Percentiles rank a stretch among this genome's conserved stretches.
phyloP scores from a whole-genome alignment of 2,888 invertebrate species.

The Julus scanicus region DNA sequence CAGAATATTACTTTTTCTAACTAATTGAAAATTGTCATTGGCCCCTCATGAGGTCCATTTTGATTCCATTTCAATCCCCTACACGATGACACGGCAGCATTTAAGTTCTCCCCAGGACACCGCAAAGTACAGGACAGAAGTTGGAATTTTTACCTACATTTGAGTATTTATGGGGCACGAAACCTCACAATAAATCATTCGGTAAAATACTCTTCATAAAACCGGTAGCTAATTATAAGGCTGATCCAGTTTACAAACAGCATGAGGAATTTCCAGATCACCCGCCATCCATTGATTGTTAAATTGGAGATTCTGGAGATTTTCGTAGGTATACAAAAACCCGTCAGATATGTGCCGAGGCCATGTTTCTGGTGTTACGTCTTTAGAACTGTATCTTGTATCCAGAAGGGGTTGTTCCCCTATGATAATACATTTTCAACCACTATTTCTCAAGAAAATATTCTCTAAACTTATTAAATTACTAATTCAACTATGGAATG shows the following conservation, averaged over 20 bases:
- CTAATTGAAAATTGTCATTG: conserved; percentile 42
- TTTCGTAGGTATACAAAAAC: neutral
- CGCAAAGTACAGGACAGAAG: neutral
- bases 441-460: no score
- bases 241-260: neutral
- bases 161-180: conserved; percentile 24
- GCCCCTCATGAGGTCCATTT: conserved; percentile 39
- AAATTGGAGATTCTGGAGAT: neutral
- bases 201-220: neutral
- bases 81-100: conserved; percentile 38
- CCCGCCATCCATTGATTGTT: neutral
- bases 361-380: neutral
- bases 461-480: no score
- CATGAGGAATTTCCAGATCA: neutral
- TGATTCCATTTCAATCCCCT: conserved; percentile 21
- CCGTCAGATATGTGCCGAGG: neutral
- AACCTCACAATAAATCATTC: conserved; percentile 24
- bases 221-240: conserved; percentile 32
- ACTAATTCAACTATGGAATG: no score
- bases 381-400: no score
- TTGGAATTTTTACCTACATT: conserved; percentile 24
- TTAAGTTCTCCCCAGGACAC: conserved; percentile 36
- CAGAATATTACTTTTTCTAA: conserved; percentile 42
- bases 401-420: neutral
- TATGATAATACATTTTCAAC: neutral